Evolutionary conservation across 2,113 vertebrate genomes (phyloP).

Genomic region (Garra rufa): DNA sequence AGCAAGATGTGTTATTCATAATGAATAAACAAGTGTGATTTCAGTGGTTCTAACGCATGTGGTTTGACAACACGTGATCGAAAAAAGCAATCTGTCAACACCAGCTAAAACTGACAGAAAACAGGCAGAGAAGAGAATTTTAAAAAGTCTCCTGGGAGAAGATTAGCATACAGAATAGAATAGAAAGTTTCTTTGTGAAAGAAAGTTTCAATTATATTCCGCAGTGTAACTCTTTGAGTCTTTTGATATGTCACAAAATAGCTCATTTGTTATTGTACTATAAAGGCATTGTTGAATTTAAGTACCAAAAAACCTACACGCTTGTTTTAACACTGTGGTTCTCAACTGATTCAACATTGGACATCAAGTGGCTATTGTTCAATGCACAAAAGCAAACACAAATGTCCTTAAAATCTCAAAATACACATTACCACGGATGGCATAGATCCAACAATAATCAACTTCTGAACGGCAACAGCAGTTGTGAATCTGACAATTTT

Average conservation of each 20-base stretch:
- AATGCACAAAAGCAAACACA: conserved; percentile 2
- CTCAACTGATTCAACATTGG: background rate
- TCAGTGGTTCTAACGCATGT: background rate
- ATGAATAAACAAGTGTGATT: background rate
- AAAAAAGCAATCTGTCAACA: background rate
- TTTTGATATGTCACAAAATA: background rate
- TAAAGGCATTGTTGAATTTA: background rate
- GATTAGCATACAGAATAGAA: background rate
- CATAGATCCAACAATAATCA: background rate
- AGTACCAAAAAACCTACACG: background rate
- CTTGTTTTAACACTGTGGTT: background rate
- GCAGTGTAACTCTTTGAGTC: background rate
- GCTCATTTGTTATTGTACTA: background rate
- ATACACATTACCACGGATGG: background rate
- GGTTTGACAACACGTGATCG: background rate
- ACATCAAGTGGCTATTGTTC: background rate
- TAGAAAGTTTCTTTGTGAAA: background rate
- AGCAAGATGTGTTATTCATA: background rate
- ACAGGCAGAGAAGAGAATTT: background rate
- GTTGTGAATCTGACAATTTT: no score
- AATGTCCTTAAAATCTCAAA: background rate
- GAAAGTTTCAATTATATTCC: background rate
- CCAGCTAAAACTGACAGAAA: background rate
- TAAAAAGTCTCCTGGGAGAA: background rate
- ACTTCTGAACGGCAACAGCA: background rate